Base-by-base conservation (phyloP, 2,797 vertebrate genomes). In the Macroramphosus scolopax region DNA sequence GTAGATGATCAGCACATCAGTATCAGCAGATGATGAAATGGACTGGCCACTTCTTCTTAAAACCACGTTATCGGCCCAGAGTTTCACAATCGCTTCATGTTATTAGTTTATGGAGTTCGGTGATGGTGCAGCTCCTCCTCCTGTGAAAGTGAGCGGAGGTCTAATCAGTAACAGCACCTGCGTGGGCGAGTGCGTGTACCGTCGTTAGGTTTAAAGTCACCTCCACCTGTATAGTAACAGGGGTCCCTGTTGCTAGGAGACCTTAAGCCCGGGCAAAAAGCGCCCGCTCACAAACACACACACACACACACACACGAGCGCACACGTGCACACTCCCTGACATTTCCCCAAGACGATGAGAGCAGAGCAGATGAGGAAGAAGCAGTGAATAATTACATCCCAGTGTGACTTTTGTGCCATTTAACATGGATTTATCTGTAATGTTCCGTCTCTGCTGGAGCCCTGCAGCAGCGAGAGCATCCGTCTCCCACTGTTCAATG, bases 171-270 rank as follows among this genome's bases (percentile, higher is more conserved):
- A 37, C 48, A 63, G 63, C 47, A 24, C 13, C 16, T 54, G 50
- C 4, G 40, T 12, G 9, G 10, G 36, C 5, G 16, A 22, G 39
- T 35, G 29, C 24, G 30, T 0, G 10, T 0, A n/a, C n/a, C n/a
- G n/a, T 82, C 20, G 81, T 77, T 68, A 50, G 67, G 63, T 77
- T 55, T 41, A 81, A 72, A 52, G 52, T 75, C 68, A 80, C 78
- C 71, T 75, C 49, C 14, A 51, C 48, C 32, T 52, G 63, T 33
- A 50, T 44, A 72, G 74, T 73, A 74, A 68, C 67, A 11, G n/a
- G 33, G 39, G 40, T 73, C 33, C 32, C 45, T 46, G 82, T 86
- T 86, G 84, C 84, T 76, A 81, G 58, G 84, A 46, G 68, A 82
- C 46, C 51, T 65, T 55, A 46, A 72, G 56, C 42, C 34, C 7